phyloP scores from a whole-genome alignment of 1,140 invertebrate genomes.

The Physella acuta region DNA sequence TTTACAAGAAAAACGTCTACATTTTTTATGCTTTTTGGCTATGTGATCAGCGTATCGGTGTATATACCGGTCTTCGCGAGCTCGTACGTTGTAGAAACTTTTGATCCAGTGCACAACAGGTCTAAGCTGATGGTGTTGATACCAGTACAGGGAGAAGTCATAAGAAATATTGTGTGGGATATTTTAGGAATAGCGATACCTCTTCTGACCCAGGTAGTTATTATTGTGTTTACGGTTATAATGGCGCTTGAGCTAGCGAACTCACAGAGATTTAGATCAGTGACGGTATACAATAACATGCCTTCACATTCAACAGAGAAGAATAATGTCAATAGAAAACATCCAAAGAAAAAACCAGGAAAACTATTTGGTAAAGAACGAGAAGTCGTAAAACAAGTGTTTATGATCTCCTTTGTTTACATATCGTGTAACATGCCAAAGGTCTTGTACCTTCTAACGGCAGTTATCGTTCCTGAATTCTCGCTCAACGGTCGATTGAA shows the following conservation, averaged over 20 bases:
- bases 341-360: too few species aligned
- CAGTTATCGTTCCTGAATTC: too few species aligned
- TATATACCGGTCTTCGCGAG: slow-evolving; percentile 10
- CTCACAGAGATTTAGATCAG: background rate
- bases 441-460: too few species aligned
- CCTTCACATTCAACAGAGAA: too few species aligned
- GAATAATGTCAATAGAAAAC: too few species aligned
- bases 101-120: background rate
- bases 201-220: background rate
- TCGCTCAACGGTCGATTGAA: too few species aligned
- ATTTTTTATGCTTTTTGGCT: background rate
- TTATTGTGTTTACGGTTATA: background rate
- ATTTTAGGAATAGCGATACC: background rate
- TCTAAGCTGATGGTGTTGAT: background rate
- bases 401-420: too few species aligned
- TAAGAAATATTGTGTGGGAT: background rate
- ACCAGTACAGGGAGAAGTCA: background rate
- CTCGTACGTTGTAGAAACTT: background rate
- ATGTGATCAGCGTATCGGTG: background rate
- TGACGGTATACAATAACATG: too few species aligned
- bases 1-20: background rate
- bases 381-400: too few species aligned
- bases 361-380: too few species aligned
- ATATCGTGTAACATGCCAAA: too few species aligned
- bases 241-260: background rate